Base-by-base conservation (phyloP, 2,113 vertebrate species). In the Nestor notabilis region DNA sequence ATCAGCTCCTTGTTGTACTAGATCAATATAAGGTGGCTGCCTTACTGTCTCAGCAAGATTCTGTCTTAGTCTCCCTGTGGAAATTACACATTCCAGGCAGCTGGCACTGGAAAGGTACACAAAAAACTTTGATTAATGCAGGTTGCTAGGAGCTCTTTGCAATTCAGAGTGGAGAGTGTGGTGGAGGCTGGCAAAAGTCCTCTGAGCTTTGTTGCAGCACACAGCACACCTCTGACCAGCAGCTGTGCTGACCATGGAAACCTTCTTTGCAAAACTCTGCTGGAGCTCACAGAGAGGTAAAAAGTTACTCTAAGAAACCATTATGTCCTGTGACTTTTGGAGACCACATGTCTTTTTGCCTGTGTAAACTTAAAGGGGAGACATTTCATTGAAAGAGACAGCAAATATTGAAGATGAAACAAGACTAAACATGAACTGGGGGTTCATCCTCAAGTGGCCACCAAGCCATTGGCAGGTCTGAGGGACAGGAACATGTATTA, bases 401-500 rank as follows among this genome's bases (percentile, higher is more conserved):
- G 35, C 29, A 76, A 24, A 39, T 53, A 39, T 7, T 2, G 7
- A 55, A 71, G 25, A 58, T 31, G 12, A 74, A 83, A 39, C 3
- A 5, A 91, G 29, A 75, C 7, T 61, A 68, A 89, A 63, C 0
- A 2, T 49, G 63, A 93, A 43, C 12, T 27, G 52, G 20, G 7
- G 13, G 44, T 69, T 55, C 29, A 58, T 27, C 21, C 17, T 63
- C 19, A 49, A 75, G 50, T 0, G 0, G 7, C 18, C 7, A 2
- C 35, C 3, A 6, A 60, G 37, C n/a, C 28, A 41, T 43, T 53
- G 41, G 17, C 44, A 80, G n/a, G n/a, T 80, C 53, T 41, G 68
- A 76, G 33, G 56, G 17, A 39, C 29, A 60, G 27, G 9, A 92
- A 35, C 3, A 66, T 33, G 9, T 21, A 43, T 31, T 29, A 86